These are phyloP conservation scores for Acromyrmex heyeri DNA, from an alignment of 1,140 invertebrate genomes.

Conservation along the genomic window DNA sequence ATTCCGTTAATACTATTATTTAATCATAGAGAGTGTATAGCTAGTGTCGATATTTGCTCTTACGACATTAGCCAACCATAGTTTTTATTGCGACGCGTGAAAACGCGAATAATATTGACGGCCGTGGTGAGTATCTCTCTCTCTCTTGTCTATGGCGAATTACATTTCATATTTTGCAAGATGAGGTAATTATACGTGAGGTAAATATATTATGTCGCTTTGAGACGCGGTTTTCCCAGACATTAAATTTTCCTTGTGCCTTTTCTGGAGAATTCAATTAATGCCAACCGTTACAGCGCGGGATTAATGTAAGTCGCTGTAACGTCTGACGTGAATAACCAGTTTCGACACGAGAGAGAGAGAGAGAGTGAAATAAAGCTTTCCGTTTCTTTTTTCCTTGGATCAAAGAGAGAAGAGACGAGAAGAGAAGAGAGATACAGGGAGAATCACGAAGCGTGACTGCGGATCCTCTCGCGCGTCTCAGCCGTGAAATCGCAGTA, in stretches of 20 bases:
- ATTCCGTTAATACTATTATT: slow-evolving; percentile 3
- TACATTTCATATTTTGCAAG: not conserved
- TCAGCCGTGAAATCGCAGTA: slow-evolving; percentile 65
- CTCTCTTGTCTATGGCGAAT: too few relatives aligned
- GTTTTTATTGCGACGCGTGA: not conserved
- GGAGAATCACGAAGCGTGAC: slow-evolving; percentile 71
- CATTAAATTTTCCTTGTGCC: not conserved
- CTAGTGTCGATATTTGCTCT: not conserved
- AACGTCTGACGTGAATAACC: slow-evolving; percentile 41
- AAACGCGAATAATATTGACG: not conserved
- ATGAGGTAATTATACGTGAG: not conserved
- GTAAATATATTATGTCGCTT: not conserved
- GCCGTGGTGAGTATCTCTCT: not conserved
- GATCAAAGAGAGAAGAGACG: slow-evolving; percentile 28
- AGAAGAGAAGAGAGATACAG: not conserved
- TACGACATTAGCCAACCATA: not conserved
- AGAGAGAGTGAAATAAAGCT: slow-evolving; percentile 63
- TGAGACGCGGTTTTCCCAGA: not conserved
- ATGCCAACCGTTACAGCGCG: slow-evolving; percentile 21
- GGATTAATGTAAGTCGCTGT: slow-evolving; percentile 38
- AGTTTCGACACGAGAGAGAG: slow-evolving; percentile 59
- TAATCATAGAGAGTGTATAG: too few relatives aligned
- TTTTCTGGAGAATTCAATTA: slow-evolving; percentile 44
- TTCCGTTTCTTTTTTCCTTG: slow-evolving; percentile 65
- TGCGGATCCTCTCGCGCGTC: slow-evolving; percentile 65